Base-by-base conservation (phyloP, 1,140 invertebrate genomes). In the Caenorhabditis briggsae region DNA sequence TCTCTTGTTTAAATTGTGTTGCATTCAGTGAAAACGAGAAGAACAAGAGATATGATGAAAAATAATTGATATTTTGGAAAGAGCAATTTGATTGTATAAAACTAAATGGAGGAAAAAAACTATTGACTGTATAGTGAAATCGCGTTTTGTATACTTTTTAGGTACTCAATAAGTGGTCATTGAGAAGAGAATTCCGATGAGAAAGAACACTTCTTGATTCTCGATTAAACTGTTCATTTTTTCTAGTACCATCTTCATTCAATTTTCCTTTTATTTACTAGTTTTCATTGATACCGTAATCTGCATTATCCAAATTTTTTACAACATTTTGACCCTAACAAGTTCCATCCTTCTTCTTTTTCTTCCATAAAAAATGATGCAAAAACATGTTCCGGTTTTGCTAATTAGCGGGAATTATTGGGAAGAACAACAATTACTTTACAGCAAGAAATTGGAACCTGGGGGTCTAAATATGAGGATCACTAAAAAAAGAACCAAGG, bases 331-430 rank as follows among this genome's bases (percentile, higher is more conserved):
- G 18, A 58, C n/a, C 56, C 56, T 20, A 58, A 58, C 8, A 20
- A 58, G 56, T 64, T 8, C 23, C 61, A 64, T 64, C 18, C 8
- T 25, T 11, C 23, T 64, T 64, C 61, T n/a, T n/a, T 33, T 33
- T 33, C 33, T 33, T 33, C 33, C 33, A 33, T 33, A 33, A 16
- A 33, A 65, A 65, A 41, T 41, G 33, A 18, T 65, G 23, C 25
- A 70, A 43, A 78, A 50, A 78, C 9, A 50, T 78, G 70, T 50
- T 78, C 70, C 43, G 46, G 46, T 48, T 78, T 78, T 50, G 9
- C 70, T 78, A 78, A 78, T 78, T 78, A 78, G 70, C 46, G 1
- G 46, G 64, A 70, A 70, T 70, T 70, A 70, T n/a, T 46, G 64
- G 41, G 41, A 33, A 33, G 33, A 46, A 48, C 64, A 70, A 70